phyloP scores from a whole-genome alignment of 2,797 vertebrate genomes.

The Iguana delicatissima region DNA sequence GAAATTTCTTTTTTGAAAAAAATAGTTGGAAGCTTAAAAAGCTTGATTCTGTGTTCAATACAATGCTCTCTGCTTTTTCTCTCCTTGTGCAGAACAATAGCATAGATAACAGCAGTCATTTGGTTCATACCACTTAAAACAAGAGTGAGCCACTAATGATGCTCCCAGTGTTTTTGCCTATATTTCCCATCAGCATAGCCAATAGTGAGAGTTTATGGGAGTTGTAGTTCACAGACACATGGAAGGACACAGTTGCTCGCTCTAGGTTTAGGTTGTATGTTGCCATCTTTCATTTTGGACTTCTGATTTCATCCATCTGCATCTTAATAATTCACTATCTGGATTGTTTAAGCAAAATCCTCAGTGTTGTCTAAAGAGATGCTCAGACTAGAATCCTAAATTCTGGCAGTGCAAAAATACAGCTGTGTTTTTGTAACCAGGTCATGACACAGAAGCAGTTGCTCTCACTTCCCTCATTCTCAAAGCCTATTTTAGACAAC shows the following conservation, averaged over 20 bases:
- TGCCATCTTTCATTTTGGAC: not conserved
- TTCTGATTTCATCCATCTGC: not conserved
- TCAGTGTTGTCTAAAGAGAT: not conserved
- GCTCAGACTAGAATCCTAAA: not conserved
- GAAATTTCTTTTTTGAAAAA: not conserved
- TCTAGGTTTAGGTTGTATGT: not conserved
- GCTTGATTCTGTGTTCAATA: not conserved
- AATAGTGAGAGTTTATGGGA: not conserved
- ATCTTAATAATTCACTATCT: not conserved
- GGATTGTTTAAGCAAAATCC: not conserved
- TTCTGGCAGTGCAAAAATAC: not conserved
- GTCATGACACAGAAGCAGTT: not conserved
- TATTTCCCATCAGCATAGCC: not conserved
- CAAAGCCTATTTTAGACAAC: not conserved
- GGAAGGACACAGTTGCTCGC: not conserved
- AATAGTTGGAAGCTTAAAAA: not conserved
- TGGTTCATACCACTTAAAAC: not conserved
- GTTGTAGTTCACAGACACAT: not conserved
- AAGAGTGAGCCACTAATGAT: too few species aligned
- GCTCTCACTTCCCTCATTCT: not conserved
- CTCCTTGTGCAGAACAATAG: not conserved
- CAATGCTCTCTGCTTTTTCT: too few species aligned
- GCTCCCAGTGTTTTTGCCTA: not conserved
- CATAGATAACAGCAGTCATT: not conserved
- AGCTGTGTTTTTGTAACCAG: constrained; percentile 35